Base-by-base conservation (phyloP, 1,140 invertebrate genomes). In the Bemisia tabaci region DNA sequence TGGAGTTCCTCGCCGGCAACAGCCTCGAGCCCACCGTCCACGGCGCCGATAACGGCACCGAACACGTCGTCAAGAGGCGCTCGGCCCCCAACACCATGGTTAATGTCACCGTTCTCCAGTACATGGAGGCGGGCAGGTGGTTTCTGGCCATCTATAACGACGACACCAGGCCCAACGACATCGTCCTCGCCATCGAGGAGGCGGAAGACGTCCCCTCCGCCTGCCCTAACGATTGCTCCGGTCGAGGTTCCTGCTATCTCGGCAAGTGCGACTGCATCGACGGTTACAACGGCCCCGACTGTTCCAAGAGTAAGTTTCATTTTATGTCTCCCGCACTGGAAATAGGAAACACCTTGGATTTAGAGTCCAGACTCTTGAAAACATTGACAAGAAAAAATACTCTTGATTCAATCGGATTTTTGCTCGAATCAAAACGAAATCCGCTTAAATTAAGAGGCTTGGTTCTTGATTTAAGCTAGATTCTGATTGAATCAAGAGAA, bases 61-160 rank as follows among this genome's bases (percentile, higher is more conserved):
- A 25, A 25, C 23, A 27, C 21, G 23, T 5, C 22, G 23, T 63
- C 25, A 26, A 2, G 26, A 58, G 27, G 25, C 33, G 62, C 26
- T 59, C 62, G 61, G 58, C 63, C 21, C 25, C 65, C 39, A 26
- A 59, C 58, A 12, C 62, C 1, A 64, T 65, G 22, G 68, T 68
- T 1, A 70, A 67, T 25, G 88, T 92, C 17, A 91, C 88, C 65
- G 81, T 94, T 66, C 79, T 93, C 60, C 89, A 95, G 74, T 93
- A 92, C 77, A 79, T 98, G 68, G 92, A 96, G 74, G 89, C 89
- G 17, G 95, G 95, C 5, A 83, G 89, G 66, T 97, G 94, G 95
- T 98, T 94, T 79, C 82, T 98, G 33, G 92, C 92, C 2, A 84
- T 97, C 67, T 97, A 96, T 78, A 98, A 98, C 79, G 95, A 98